A percentile compares a stretch with the other conserved stretches of the same genome.
These are phyloP conservation scores for Strongylocentrotus purpuratus DNA, from an alignment of 35 echinoderm and acorn worm genomes.

Conservation along the genomic window DNA sequence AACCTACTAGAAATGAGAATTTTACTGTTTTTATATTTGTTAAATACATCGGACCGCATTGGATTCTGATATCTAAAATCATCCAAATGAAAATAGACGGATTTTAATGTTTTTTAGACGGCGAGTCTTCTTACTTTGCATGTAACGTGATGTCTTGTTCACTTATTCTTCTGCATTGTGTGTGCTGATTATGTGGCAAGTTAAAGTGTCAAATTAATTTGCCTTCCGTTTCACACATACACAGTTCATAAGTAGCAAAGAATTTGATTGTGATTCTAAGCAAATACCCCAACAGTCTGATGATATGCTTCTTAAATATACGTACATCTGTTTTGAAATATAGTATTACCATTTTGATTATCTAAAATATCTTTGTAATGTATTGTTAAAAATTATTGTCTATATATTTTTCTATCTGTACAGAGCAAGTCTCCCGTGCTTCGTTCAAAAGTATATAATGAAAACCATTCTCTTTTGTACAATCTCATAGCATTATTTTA, in stretches of 20 bases:
- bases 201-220: background rate
- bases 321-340: background rate
- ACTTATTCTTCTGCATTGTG: background rate
- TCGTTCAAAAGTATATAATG: background rate
- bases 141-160: background rate
- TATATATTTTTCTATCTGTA: background rate
- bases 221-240: background rate
- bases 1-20: background rate
- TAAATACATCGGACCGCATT: background rate
- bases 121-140: background rate
- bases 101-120: background rate
- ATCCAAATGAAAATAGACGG: background rate
- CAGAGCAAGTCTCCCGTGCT: background rate
- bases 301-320: background rate
- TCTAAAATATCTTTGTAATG: background rate
- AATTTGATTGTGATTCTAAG: background rate
- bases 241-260: background rate
- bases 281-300: background rate
- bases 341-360: background rate
- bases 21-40: background rate
- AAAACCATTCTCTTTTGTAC: background rate
- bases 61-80: background rate
- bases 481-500: background rate
- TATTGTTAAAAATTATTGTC: conserved; percentile 6
- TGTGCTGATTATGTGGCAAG: background rate